A percentile compares a stretch with the other conserved stretches of the same genome.
Conservation (phyloP, 2,113 vertebrate species). For the Python bivittatus region DNA sequence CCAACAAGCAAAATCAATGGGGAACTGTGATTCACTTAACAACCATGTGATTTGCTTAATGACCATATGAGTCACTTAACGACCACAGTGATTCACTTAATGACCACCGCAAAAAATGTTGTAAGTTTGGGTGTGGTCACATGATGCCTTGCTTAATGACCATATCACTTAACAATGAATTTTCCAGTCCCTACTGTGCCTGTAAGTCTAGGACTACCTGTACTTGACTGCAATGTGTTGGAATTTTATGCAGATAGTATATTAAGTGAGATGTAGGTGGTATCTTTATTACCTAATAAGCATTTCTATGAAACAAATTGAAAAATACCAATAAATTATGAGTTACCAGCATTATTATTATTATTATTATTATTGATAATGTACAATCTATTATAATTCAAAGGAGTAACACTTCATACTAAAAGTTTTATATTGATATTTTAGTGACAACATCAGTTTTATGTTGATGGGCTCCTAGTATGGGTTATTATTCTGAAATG, state of each 20-base stretch:
- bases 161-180: no score
- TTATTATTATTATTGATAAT: conserved; percentile 6
- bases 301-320: not conserved
- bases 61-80: no score
- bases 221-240: not conserved
- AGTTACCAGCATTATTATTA: not conserved
- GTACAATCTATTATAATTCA: conserved; percentile 11
- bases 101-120: no score
- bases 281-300: not conserved
- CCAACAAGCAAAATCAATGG: no score
- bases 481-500: conserved; percentile 31
- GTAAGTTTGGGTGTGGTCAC: no score
- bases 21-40: no score
- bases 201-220: no score
- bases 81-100: no score
- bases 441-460: conserved; percentile 16
- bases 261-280: not conserved
- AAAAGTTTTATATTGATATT: conserved; percentile 24
- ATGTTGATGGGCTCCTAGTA: conserved; percentile 18
- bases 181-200: no score
- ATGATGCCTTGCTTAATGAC: no score
- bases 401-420: not conserved
- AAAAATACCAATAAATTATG: conserved; percentile 15
- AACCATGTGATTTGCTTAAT: no score
- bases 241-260: not conserved